phyloP scores from a whole-genome alignment of 1,140 invertebrate species.

The Stratiolaelaps scimitus region DNA sequence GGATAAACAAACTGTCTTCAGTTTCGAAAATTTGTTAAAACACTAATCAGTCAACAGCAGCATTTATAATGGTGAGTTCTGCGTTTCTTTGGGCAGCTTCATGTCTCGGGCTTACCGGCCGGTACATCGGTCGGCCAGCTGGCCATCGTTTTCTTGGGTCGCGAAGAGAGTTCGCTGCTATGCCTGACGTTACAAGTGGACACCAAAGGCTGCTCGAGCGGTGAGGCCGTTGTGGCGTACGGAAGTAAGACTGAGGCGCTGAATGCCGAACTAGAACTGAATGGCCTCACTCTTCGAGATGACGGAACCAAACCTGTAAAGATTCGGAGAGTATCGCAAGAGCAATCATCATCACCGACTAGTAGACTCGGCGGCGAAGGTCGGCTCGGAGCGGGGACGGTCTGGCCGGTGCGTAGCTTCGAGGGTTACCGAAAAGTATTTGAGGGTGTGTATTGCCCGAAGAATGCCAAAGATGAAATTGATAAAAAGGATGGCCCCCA shows the following conservation, averaged over 20 bases:
- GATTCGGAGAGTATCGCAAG: no score
- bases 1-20: no score
- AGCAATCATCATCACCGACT: no score
- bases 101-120: background rate
- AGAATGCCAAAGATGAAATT: no score
- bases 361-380: background rate
- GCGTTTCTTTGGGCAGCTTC: background rate
- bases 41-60: no score
- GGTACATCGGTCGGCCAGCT: conserved; percentile 15
- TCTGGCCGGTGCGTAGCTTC: background rate
- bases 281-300: background rate
- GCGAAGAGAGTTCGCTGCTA: background rate
- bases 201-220: background rate
- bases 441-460: background rate
- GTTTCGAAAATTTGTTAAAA: no score
- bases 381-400: background rate
- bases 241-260: conserved; percentile 1
- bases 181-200: conserved; percentile 4
- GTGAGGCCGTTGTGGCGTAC: background rate
- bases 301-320: background rate
- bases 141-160: background rate
- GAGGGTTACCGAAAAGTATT: background rate
- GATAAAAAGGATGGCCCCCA: no score
- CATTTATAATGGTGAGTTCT: no score
- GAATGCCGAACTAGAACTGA: background rate